Conservation (phyloP, 2,113 vertebrate species). For the Sceloporus undulatus region DNA sequence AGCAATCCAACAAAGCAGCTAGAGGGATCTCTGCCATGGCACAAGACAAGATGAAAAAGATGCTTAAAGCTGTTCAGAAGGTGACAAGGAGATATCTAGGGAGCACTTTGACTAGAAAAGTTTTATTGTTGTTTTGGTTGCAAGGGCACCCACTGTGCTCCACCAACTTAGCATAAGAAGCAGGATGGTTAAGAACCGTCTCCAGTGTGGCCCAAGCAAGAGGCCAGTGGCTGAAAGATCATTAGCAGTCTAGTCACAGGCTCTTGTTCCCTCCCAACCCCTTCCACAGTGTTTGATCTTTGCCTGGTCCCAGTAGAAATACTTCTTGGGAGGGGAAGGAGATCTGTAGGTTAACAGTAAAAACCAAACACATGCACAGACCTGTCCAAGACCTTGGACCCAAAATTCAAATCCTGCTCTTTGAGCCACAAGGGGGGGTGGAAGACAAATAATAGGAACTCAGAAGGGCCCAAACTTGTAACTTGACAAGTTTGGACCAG, state of each 20-base stretch:
- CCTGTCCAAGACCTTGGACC: constrained; percentile 9
- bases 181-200: constrained; percentile 32
- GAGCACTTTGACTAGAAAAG: background rate
- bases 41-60: accelerated
- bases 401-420: background rate
- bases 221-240: constrained; percentile 62
- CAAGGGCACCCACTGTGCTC: accelerated
- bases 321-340: constrained; percentile 42
- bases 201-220: constrained; percentile 52
- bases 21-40: constrained; percentile 43
- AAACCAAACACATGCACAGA: background rate
- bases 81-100: background rate
- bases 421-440: background rate
- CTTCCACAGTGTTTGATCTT: constrained; percentile 49
- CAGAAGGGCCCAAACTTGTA: background rate
- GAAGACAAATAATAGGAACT: background rate
- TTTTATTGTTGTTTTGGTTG: background rate
- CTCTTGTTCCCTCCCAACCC: constrained; percentile 34
- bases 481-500: background rate
- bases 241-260: constrained; percentile 76
- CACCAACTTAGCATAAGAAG: background rate
- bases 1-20: constrained; percentile 59
- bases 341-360: constrained; percentile 17
- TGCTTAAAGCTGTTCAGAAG: constrained; percentile 25
- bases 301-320: constrained; percentile 61